Base-by-base conservation (phyloP, 2,888 invertebrate genomes). In the Tetheella fluctuosa region DNA sequence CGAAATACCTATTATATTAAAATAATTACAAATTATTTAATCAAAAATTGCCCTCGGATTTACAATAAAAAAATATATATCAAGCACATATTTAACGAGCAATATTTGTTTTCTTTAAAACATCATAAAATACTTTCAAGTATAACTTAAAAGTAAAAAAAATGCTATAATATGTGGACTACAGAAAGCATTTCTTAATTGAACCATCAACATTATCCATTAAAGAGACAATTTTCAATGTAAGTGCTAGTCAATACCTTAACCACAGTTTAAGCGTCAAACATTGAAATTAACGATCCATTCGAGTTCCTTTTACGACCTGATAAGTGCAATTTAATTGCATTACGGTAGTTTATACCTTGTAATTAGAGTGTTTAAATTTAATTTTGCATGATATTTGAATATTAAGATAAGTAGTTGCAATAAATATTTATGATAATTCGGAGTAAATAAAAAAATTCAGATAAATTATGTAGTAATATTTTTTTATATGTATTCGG, bases 291-390 rank as follows among this genome's bases (percentile, higher is more conserved):
- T 55, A 55, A 55, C 34, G 34, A 55, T 37, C 55, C 34, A 34
- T 55, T 12, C 55, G 20, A 20, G 55, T 55, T 34, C 6, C 34
- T 55, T 28, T 55, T 34, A 55, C 55, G 55, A 55, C 23, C 37
- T 55, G 25, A 59, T 62, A 70, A 65, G 61, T 70, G 61, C 71
- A 70, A 57, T 64, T 54, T 60, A 54, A 73, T 70, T 65, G 59
- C 57, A 58, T 34, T 62, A 62, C 55, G 64, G 63, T 60, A 67
- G 65, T 65, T 67, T 67, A 48, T 23, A 64, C 7, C 28, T 23
- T 20, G 17, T 58, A 59, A 55, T 30, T 34, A 10, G n/a, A 10
- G 10, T 30, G 1, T 54, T 55, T 13, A 23, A 55, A 34, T 55
- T 13, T 10, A 55, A 34, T 23, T 23, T 37, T 13, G 12, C 12